These are phyloP conservation scores for Phaenicophaeus curvirostris DNA, from an alignment of 2,797 vertebrate species.

Conservation along the genomic window DNA sequence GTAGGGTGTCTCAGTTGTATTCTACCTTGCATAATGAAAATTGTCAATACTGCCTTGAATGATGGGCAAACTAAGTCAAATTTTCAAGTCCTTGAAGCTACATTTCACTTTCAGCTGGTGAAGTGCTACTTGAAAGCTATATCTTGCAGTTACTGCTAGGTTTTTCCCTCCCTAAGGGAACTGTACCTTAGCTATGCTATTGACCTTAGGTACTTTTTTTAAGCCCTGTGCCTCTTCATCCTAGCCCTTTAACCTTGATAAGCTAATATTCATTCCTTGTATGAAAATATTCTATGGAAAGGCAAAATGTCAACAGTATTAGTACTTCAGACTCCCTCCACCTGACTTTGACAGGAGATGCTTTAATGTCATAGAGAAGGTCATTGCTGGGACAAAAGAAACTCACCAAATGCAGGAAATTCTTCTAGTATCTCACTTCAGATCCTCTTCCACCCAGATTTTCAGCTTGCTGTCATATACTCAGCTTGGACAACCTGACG, in stretches of 20 bases:
- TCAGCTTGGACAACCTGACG: background rate
- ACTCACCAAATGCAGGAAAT: background rate
- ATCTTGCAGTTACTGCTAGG: background rate
- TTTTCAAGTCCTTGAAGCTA: background rate
- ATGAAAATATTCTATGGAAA: background rate
- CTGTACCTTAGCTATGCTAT: background rate
- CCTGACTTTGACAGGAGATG: background rate
- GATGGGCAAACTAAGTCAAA: background rate
- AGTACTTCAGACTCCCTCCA: background rate
- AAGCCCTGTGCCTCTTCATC: background rate
- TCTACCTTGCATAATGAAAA: background rate
- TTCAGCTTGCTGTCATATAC: background rate
- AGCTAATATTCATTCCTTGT: background rate
- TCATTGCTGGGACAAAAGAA: background rate
- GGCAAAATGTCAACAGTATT: background rate
- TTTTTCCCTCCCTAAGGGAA: background rate
- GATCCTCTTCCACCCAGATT: background rate
- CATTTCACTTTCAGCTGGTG: background rate
- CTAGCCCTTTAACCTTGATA: background rate
- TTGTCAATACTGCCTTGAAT: background rate
- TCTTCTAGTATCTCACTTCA: background rate
- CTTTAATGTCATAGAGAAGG: background rate
- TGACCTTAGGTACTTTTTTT: background rate
- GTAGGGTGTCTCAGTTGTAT: background rate
- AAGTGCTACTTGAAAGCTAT: background rate